Evolutionary conservation across 2,797 vertebrate genomes (phyloP), one percentile per base, ranked within the genome.

Genomic region (Geotrypetes seraphini): DNA sequence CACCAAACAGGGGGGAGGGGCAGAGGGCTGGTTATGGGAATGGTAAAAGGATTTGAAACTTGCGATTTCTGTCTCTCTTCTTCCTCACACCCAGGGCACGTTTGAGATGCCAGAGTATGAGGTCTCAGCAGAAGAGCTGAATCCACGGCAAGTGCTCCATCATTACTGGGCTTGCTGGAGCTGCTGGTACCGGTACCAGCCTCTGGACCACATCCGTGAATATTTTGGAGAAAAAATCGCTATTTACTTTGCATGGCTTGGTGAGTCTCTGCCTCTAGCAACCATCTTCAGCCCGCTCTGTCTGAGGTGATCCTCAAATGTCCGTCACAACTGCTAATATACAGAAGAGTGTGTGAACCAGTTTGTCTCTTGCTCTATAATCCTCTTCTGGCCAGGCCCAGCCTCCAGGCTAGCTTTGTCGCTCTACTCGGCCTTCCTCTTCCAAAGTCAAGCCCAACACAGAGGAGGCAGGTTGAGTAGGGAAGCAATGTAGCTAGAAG

Each of bases 211-310:
- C 33, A 78, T 86, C 47, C 63, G 78, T 40, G 81, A 84, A 50
- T 87, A 87, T 60, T 88, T 81, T 55, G 84, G 83, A 50, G 85
- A 88, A 60, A 88, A 85, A 63, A 82, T 84, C 33, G 83, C 85
- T 5, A 63, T 87, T 46, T 86, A 81, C 57, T 86, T 88, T 50
- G 85, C 86, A 22, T 88, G 85, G 83, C 54, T 87, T 14, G 82
- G 83, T 85, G 60, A 63, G 60, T 25, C 14, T 7, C 19, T n/a
- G n/a, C n/a, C n/a, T 16, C 4, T 15, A 1, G 5, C 13, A 9
- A 8, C n/a, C 6, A 4, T 28, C 8, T 26, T 12, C 3, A 5
- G 6, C n/a, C 17, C 5, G 20, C n/a, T n/a, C 15, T 16, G 11
- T 20, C 6, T 7, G n/a, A 5, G n/a, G n/a, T n/a, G n/a, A n/a